Evolutionary conservation across 35 echinoderm and acorn worm species (phyloP).

Genomic region (Eucidaris tribuloides): DNA sequence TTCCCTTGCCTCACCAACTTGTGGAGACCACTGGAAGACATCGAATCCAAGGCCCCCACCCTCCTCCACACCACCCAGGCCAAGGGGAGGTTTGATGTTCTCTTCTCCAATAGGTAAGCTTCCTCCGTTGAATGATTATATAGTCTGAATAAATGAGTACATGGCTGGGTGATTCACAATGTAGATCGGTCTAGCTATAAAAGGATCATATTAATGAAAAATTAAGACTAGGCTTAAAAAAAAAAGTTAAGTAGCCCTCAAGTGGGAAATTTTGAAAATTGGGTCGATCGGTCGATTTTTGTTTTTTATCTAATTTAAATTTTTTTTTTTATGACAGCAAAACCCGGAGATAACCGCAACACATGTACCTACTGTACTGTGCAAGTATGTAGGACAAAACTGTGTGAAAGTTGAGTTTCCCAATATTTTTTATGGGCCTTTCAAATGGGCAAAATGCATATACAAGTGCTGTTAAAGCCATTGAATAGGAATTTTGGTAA

Average conservation of each 20-base stretch:
- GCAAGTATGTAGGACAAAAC: too few species aligned
- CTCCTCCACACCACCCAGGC: constrained; percentile 48
- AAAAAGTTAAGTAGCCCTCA: background rate
- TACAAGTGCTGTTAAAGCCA: too few species aligned
- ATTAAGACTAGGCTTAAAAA: background rate
- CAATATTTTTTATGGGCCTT: too few species aligned
- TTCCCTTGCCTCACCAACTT: constrained; percentile 32
- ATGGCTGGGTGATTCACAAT: background rate
- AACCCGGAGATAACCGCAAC: too few species aligned
- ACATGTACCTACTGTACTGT: too few species aligned
- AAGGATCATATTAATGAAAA: background rate
- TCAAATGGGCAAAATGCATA: too few species aligned
- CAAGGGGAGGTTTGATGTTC: constrained; percentile 34
- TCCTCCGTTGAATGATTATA: background rate
- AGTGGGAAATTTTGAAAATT: background rate
- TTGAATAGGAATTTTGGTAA: too few species aligned
- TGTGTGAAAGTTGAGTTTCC: too few species aligned
- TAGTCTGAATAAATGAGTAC: background rate
- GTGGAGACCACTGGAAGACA: constrained; percentile 49
- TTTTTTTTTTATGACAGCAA: too few species aligned
- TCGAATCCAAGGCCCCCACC: constrained; percentile 33
- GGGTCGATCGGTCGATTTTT: too few species aligned
- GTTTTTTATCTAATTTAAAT: too few species aligned
- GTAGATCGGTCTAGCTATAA: background rate
- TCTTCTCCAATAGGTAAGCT: constrained; percentile 44